Base-by-base conservation (phyloP, 2,797 vertebrate species). In the Bovichtus variegatus region DNA sequence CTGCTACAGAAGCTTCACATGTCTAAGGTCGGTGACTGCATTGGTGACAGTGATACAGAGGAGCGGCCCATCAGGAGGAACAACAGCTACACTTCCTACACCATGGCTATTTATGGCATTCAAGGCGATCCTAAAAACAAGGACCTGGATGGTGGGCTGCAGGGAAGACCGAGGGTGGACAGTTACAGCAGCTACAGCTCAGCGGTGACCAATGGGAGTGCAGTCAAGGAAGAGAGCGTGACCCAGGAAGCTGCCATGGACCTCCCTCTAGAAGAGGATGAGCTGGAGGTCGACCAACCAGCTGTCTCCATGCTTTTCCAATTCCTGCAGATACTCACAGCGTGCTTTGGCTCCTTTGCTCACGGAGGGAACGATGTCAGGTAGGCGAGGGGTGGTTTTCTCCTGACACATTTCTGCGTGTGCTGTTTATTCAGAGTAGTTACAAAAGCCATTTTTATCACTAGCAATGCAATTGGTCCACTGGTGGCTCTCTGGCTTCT, bases 321-420 rank as follows among this genome's bases (percentile, higher is more conserved):
- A 85, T 99, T 99, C 84, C 94, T 99, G 62, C 98, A 99, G 92
- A 98, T 99, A 76, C 96, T 99, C 75, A 99, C 98, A 0, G 98
- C 98, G 4, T 99, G 98, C 79, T 99, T 99, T 25, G 98, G 98
- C 76, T 99, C 98, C 47, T 99, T 99, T 61, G 98, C 98, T 72
- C 98, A 99, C 0, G 98, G 98, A 34, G 98, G 98, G 74, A 99
- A 99, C 1, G 98, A 99, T 0, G 98, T 99, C 91, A 99, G 98
- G 97, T 99, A 71, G 59, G 94, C 76, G n/a, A 40, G 1, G 1
- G 9, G 1, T 2, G 12, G 11, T 9, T 57, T 67, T 43, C 6
- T 57, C n/a, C 12, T n/a, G 4, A n/a, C 13, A 21, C 36, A 44
- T 57, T 27, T 41, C 7, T 9, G 0, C 3, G 11, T 3, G 0